phyloP scores from a whole-genome alignment of 2,113 vertebrate genomes.

The Lasiurus borealis region DNA sequence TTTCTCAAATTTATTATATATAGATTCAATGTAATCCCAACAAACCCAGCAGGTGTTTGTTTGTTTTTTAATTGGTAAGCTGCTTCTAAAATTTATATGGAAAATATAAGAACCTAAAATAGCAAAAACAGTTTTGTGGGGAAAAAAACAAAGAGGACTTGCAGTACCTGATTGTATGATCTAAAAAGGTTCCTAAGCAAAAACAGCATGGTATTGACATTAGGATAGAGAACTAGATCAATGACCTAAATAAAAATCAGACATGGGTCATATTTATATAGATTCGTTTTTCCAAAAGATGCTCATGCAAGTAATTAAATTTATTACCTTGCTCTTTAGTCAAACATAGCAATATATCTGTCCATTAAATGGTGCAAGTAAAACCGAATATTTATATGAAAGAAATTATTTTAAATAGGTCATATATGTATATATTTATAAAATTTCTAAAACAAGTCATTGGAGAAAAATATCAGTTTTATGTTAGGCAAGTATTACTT shows the following conservation, averaged over 20 bases:
- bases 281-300: not conserved
- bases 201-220: not conserved
- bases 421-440: not conserved
- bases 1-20: not conserved
- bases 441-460: not conserved
- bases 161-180: not conserved
- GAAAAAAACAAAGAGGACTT: not conserved
- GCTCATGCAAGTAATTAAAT: not conserved
- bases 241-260: not conserved
- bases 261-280: not conserved
- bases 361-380: not conserved
- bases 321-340: not conserved
- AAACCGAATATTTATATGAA: conserved; percentile 1
- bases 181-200: not conserved
- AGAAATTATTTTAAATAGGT: not conserved
- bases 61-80: not conserved
- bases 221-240: conserved; percentile 14
- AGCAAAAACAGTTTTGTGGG: not conserved
- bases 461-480: not conserved
- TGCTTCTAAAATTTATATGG: not conserved
- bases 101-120: not conserved
- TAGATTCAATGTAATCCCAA: not conserved
- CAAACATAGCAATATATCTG: not conserved
- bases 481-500: not conserved
- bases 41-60: not conserved